Percentiles rank a stretch among this genome's conserved stretches.
Evolutionary conservation across 2,113 vertebrate genomes (phyloP).

Genomic region (Lycocorax pyrrhopterus): DNA sequence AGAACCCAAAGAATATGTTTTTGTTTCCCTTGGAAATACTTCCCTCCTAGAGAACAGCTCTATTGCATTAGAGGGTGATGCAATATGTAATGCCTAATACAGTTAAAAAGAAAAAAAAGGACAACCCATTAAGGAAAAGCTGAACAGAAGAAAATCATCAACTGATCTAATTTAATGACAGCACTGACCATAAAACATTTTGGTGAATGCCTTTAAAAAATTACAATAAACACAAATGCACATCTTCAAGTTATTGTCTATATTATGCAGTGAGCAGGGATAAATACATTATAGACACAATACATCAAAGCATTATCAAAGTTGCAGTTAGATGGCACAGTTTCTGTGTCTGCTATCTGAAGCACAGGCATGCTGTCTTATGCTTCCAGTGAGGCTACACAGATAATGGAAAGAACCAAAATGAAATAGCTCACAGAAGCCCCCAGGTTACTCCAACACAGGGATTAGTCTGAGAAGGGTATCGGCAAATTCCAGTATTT

Average conservation of each 20-base stretch:
- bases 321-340: background rate
- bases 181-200: background rate
- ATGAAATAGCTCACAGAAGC: background rate
- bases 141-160: constrained; percentile 31
- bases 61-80: constrained; percentile 25
- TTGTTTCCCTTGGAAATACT: background rate
- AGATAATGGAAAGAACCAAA: background rate
- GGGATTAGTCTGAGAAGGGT: constrained; percentile 78
- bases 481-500: constrained; percentile 85
- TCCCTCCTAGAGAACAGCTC: background rate
- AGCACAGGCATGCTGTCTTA: background rate
- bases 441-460: background rate
- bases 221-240: background rate
- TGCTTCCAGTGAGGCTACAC: background rate
- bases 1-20: background rate
- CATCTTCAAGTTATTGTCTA: background rate
- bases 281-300: constrained; percentile 2
- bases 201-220: background rate
- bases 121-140: constrained; percentile 50
- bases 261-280: background rate
- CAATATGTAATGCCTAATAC: constrained; percentile 19
- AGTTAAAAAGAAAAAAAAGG: background rate
- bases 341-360: background rate
- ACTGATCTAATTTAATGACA: constrained; percentile 39
- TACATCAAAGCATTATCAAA: constrained; percentile 25